Conservation (phyloP, 2,797 vertebrate genomes). For the Alectoris magna region DNA sequence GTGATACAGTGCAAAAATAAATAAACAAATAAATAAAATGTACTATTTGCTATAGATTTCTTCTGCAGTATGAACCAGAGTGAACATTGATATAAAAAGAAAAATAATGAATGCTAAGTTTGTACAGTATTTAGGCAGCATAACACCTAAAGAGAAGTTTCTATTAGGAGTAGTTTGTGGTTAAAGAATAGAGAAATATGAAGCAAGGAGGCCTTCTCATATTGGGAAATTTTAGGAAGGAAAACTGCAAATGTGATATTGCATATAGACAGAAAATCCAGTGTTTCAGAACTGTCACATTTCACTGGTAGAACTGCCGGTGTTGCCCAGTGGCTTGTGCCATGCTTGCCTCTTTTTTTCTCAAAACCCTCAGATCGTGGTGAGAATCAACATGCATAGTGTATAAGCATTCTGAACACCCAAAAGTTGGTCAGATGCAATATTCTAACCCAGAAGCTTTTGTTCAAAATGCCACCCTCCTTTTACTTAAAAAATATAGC, state of each 20-base stretch:
- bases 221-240: background rate
- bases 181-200: background rate
- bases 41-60: background rate
- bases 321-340: background rate
- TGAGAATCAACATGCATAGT: background rate
- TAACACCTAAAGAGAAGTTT: background rate
- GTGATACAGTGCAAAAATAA: background rate
- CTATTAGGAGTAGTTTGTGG: background rate
- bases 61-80: background rate
- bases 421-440: background rate
- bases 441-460: background rate
- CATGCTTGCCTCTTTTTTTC: background rate
- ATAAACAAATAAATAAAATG: background rate
- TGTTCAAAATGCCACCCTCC: background rate
- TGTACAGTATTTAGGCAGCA: background rate
- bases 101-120: background rate
- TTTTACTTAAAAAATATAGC: background rate
- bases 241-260: background rate
- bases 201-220: background rate
- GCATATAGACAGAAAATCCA: background rate
- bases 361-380: background rate
- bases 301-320: background rate
- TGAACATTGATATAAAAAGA: background rate
- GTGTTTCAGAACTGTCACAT: background rate
- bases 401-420: background rate